Base-by-base conservation (phyloP, 2,888 invertebrate genomes). In the Cheilosia impressa region DNA sequence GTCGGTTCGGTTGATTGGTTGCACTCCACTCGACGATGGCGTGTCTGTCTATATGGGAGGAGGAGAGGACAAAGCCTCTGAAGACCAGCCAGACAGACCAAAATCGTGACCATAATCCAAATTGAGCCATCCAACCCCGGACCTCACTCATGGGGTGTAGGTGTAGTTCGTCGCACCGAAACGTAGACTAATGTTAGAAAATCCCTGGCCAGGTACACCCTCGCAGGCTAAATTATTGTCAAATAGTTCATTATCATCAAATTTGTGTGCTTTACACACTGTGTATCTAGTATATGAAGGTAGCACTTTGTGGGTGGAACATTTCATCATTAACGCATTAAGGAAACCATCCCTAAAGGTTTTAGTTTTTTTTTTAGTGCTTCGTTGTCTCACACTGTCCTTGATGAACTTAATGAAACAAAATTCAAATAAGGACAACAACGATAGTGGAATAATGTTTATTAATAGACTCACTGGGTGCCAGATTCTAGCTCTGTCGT, bases 1-100 rank as follows among this genome's bases (percentile, higher is more conserved):
- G 83, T 71, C 76, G 69, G 65, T 77, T 73, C 76, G 69, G 65
- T 81, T 77, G 80, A 87, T 87, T 81, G 85, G 85, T 85, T 79
- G 73, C 73, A 72, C 65, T 66, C 60, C 22, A 79, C 53, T 75
- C 71, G 45, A 62, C 63, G 73, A 65, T 75, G 71, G 58, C 80
- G 71, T 63, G 47, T 57, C 63, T 79, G 69, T 55, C 7, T 73
- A 55, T 45, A 31, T 31, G 17, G 50, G 76, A 43, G 62, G 68
- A 31, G 31, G 31, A 69, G 31, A 69, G 82, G 66, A 72, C 43
- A 83, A 63, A 68, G 66, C 73, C 73, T 71, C 53, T 43, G 34
- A n/a, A 10, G 24, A 1, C 57, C 69, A 84, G 75, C 65, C 84
- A 80, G 78, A 57, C 69, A 58, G 80, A 84, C 66, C 24, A 58